Conservation (phyloP, 2,113 vertebrate genomes). For the Carlito syrichta region DNA sequence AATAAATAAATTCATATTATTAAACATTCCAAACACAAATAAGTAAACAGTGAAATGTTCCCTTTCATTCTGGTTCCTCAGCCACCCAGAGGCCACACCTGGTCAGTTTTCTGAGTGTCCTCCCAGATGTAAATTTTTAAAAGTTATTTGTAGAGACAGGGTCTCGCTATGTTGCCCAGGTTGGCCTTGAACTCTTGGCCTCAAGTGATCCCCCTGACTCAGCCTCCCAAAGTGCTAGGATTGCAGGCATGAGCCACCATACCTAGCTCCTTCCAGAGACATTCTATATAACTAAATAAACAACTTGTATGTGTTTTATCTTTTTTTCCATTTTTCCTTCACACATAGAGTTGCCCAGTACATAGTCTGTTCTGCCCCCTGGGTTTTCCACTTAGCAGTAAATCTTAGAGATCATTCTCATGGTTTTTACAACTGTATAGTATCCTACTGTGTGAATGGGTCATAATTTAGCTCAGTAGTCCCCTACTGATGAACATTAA, state of each 20-base stretch:
- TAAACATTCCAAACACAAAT: background rate
- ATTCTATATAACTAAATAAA: too few relatives aligned
- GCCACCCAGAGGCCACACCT: background rate
- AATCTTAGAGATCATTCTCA: background rate
- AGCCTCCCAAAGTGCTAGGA: too few relatives aligned
- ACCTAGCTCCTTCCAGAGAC: background rate
- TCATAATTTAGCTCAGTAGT: background rate
- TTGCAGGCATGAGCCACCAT: too few relatives aligned
- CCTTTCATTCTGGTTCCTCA: background rate
- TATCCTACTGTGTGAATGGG: background rate
- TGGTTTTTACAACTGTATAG: background rate
- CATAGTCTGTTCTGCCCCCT: rapidly evolving
- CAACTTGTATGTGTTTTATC: rapidly evolving
- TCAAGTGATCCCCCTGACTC: too few relatives aligned
- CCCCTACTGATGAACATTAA: too few relatives aligned
- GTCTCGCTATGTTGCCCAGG: too few relatives aligned
- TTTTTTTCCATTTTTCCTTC: background rate
- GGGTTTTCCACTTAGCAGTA: background rate
- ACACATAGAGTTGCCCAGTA: background rate
- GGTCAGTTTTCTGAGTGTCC: background rate
- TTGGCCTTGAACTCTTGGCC: too few relatives aligned
- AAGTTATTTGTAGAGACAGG: too few relatives aligned
- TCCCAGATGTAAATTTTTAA: too few relatives aligned
- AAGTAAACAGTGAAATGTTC: background rate
- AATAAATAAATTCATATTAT: background rate